A percentile compares a stretch with the other conserved stretches of the same genome.
Conservation (phyloP, 2,888 invertebrate species). For the Eumerus sabulonum region DNA sequence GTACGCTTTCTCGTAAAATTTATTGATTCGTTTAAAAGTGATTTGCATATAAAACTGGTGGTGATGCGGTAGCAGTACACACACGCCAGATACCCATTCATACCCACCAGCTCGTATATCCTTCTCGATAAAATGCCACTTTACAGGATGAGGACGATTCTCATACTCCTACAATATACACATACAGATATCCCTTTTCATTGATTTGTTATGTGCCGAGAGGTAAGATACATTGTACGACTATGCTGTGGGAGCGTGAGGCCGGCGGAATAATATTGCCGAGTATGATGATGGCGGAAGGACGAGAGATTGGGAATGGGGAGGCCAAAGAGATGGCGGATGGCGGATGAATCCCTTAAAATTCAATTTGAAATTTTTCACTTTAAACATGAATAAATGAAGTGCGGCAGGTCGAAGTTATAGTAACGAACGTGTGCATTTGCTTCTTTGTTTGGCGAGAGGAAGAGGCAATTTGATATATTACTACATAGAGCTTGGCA, state of each 20-base stretch:
- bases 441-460: constrained; percentile 18
- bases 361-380: constrained; percentile 67
- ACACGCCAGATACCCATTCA: constrained; percentile 1
- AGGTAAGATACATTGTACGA: constrained; percentile 52
- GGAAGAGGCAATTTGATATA: constrained; percentile 52
- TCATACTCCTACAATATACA: too few relatives aligned
- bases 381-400: constrained; percentile 66
- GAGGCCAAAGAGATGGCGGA: too few relatives aligned
- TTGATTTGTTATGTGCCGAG: constrained; percentile 67
- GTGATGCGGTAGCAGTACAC: constrained; percentile 38
- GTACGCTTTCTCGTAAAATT: constrained; percentile 39
- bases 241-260: constrained; percentile 11
- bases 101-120: constrained; percentile 9
- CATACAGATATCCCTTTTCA: too few relatives aligned
- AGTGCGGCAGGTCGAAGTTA: constrained; percentile 62
- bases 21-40: constrained; percentile 69
- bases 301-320: neutral
- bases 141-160: constrained; percentile 64
- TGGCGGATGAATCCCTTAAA: constrained; percentile 38
- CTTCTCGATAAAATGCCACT: constrained; percentile 65
- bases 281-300: neutral
- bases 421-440: constrained; percentile 35
- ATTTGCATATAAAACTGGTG: constrained; percentile 67
- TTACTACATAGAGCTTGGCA: constrained; percentile 57
- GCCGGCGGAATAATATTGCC: neutral